phyloP scores from a whole-genome alignment of 2,888 invertebrate species.

The Drosophila lacicola region DNA sequence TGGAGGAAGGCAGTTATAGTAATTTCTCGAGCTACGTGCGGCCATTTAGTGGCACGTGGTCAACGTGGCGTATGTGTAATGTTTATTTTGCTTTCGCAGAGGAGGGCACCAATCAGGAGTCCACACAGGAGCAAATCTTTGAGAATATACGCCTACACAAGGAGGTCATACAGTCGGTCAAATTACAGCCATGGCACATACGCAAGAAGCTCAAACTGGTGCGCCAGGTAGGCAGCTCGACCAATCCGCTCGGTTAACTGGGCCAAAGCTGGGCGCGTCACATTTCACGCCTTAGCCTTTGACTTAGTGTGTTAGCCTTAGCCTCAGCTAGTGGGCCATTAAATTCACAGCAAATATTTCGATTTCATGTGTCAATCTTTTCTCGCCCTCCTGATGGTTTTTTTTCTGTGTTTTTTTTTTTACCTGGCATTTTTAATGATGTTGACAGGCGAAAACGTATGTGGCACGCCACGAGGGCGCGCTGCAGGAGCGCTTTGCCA shows the following conservation, averaged over 20 bases:
- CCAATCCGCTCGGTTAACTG: not conserved
- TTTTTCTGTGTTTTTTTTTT: conserved; percentile 2
- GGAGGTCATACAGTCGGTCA: conserved; percentile 94
- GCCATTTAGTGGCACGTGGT: conserved; percentile 54
- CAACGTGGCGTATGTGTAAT: conserved; percentile 65
- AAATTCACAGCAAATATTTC: conserved; percentile 67
- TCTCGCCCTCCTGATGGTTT: conserved; percentile 31
- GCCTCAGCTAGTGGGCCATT: conserved; percentile 44
- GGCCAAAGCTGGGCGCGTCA: conserved; percentile 49
- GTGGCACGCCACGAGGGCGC: conserved; percentile 96
- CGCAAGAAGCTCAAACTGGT: conserved; percentile 93
- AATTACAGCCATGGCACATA: conserved; percentile 94
- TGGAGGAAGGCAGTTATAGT: conserved; percentile 42
- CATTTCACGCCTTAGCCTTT: conserved; percentile 56
- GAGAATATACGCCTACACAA: conserved; percentile 96
- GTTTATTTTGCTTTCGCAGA: conserved; percentile 87
- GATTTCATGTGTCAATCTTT: conserved; percentile 66
- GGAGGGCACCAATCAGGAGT: conserved; percentile 87
- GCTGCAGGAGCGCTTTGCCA: conserved; percentile 94
- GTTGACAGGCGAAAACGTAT: conserved; percentile 91
- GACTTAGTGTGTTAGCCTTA: not conserved
- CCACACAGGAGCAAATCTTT: conserved; percentile 94
- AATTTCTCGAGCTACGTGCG: conserved; percentile 68
- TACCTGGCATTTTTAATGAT: conserved; percentile 60
- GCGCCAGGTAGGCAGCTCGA: conserved; percentile 86